Evolutionary conservation across 2,113 vertebrate species (phyloP), one percentile per base, ranked within the genome.

Genomic region (Blennius ocellaris): DNA sequence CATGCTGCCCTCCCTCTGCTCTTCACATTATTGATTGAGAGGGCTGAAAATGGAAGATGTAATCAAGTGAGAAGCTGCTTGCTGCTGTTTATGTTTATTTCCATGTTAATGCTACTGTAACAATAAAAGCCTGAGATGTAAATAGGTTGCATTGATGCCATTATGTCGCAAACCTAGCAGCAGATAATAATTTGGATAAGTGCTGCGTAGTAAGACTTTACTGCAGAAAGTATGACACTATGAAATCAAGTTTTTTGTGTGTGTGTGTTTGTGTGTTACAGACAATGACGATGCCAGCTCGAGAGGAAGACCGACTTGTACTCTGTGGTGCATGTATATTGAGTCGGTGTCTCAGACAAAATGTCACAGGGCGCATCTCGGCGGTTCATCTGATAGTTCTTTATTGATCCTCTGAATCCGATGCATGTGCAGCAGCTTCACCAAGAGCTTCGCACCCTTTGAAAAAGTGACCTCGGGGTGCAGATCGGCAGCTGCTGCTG

Each of bases 61-160:
- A 93, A 93, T 92, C 83, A 88, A 87, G 87, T 82, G 85, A 92
- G 92, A 91, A 83, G 76, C 77, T 54, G 77, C 85, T 76, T 57
- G 43, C 37, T 43, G 55, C 0, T 43, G 55, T 0, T 43, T 14
- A 79, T 81, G 78, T 91, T 94, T 47, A 69, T 90, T 4, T 4
- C 21, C 21, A 30, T 30, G 21, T 30, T 30, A 30, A 30, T 30
- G 21, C 2, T 30, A 4, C 21, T 30, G 21, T 30, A 30, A 30
- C 21, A 30, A 30, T 30, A 30, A 30, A 30, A 30, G 21, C 21
- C 21, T 30, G 21, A 30, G 21, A 30, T 30, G 21, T 30, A 30
- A 30, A 30, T 30, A 2, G 2, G 21, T 30, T 30, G 21, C 21
- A 30, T 30, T 30, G 21, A 2, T 30, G 21, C 21, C 21, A 30